Conservation (phyloP, 2,113 vertebrate genomes). For the Nannospalax galili region DNA sequence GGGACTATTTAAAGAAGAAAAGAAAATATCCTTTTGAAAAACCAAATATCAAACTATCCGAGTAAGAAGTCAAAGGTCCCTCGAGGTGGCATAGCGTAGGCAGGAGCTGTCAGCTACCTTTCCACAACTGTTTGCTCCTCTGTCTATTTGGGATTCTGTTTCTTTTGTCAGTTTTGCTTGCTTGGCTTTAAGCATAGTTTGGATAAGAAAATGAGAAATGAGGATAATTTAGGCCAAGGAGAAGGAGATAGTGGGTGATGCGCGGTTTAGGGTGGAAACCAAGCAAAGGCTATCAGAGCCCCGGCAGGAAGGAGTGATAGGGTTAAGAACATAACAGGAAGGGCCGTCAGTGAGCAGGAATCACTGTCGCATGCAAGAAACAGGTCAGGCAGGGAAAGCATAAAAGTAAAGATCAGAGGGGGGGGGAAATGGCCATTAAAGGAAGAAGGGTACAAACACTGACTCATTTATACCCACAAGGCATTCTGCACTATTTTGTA, state of each 20-base stretch:
- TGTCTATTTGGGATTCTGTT: not conserved
- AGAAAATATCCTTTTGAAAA: conserved; percentile 2
- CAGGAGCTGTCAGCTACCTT: not conserved
- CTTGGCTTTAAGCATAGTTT: not conserved
- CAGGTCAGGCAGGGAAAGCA: not conserved
- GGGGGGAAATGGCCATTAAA: conserved; percentile 18
- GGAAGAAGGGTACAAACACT: not conserved
- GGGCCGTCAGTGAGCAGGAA: not conserved
- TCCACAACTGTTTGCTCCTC: not conserved
- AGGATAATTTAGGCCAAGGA: not conserved
- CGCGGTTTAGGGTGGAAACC: conserved; percentile 24
- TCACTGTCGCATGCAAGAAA: not conserved
- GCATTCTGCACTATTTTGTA: not conserved
- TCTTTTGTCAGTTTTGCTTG: not conserved
- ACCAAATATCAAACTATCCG: not conserved
- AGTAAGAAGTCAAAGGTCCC: not conserved
- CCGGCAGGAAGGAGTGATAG: not conserved
- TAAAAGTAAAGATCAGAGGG: not conserved
- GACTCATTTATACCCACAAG: not conserved
- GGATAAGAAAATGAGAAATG: not conserved
- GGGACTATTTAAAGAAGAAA: not conserved
- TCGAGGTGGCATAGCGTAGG: not conserved
- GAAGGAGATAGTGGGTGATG: not conserved
- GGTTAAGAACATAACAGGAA: not conserved
- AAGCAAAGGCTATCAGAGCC: no score